Evolutionary conservation across 2,797 vertebrate species (phyloP).

Genomic region (Channallabes apus): DNA sequence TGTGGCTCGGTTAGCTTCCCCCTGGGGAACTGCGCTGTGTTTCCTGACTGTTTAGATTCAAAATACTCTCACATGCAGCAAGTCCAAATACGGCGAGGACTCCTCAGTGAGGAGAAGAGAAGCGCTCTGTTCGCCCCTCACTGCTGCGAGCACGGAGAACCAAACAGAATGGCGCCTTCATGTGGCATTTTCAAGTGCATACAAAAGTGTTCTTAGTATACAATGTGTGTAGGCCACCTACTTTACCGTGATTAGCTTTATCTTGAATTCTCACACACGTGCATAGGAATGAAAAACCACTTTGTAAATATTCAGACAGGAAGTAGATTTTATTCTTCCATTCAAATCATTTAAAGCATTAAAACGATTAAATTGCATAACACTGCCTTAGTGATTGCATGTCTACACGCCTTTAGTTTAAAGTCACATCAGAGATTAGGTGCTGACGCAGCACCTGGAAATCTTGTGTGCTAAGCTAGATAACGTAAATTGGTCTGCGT

Average conservation of each 20-base stretch:
- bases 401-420: not conserved
- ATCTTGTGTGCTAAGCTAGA: not conserved
- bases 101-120: slow-evolving; percentile 2
- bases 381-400: too few relatives aligned
- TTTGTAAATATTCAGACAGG: slow-evolving; percentile 69
- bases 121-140: not conserved
- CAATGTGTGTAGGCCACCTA: not conserved
- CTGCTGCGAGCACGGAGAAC: not conserved
- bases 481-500: not conserved
- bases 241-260: not conserved
- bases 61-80: slow-evolving; percentile 69
- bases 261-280: not conserved
- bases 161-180: not conserved
- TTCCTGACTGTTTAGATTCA: slow-evolving; percentile 70
- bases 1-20: not conserved
- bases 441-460: not conserved
- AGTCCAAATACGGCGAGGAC: slow-evolving; percentile 67
- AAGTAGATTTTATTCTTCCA: slow-evolving; percentile 71
- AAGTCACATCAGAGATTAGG: not conserved
- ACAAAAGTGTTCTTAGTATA: not conserved
- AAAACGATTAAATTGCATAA: not conserved
- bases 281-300: not conserved
- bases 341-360: not conserved
- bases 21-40: not conserved
- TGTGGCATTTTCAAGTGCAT: not conserved